Evolutionary conservation across 2,888 invertebrate species (phyloP).

Genomic region (Neocrepidodera transversa): DNA sequence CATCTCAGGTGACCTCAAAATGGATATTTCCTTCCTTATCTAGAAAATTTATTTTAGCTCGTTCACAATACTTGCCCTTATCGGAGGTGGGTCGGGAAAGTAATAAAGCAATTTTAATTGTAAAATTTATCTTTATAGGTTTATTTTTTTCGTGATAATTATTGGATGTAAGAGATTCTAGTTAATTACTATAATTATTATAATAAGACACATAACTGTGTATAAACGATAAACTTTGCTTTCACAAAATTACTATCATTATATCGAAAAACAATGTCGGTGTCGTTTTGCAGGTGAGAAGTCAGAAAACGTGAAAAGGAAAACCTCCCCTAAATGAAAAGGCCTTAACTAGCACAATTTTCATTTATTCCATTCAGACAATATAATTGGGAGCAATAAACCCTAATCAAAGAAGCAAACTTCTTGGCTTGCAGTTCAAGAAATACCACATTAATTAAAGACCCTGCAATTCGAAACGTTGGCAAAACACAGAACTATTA

Average conservation of each 20-base stretch:
- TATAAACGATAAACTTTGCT: too few relatives aligned
- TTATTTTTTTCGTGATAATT: too few relatives aligned
- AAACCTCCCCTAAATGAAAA: slow-evolving; percentile 14
- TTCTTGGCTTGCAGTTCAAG: slow-evolving; percentile 33
- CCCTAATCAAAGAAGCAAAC: slow-evolving; percentile 31
- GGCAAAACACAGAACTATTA: slow-evolving; percentile 31
- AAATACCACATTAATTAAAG: slow-evolving; percentile 35
- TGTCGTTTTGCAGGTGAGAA: slow-evolving; percentile 16
- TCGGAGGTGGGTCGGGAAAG: too few relatives aligned
- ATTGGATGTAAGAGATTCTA: too few relatives aligned
- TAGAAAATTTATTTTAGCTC: too few relatives aligned
- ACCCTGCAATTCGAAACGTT: slow-evolving; percentile 31
- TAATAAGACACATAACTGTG: too few relatives aligned
- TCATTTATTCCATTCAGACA: slow-evolving; percentile 26
- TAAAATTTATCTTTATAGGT: too few relatives aligned
- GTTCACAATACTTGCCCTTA: too few relatives aligned
- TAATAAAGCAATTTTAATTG: too few relatives aligned
- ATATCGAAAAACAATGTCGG: slow-evolving; percentile 11
- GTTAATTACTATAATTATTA: too few relatives aligned
- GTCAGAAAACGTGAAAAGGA: slow-evolving; percentile 16
- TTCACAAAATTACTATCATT: background rate
- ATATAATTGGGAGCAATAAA: slow-evolving; percentile 32
- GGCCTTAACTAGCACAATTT: slow-evolving; percentile 22
- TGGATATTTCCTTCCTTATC: too few relatives aligned
- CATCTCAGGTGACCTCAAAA: too few relatives aligned